Percentiles rank a stretch among this genome's conserved stretches.
Evolutionary conservation across 2,797 vertebrate species (phyloP).

Genomic region (Sciurus vulgaris): DNA sequence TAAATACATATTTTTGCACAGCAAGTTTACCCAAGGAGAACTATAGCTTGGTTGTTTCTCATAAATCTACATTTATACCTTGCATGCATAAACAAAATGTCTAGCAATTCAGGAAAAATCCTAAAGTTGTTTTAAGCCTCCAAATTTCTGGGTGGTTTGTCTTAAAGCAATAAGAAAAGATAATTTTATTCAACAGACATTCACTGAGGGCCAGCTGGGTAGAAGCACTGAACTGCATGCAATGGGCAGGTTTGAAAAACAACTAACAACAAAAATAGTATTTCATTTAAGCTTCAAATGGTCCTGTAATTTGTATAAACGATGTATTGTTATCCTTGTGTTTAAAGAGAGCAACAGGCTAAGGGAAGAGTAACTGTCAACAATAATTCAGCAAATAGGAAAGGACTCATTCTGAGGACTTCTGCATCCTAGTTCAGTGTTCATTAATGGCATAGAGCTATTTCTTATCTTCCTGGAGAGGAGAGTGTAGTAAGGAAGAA

Average conservation of each 20-base stretch:
- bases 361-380: neutral
- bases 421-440: neutral
- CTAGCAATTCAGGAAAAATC: neutral
- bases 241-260: neutral
- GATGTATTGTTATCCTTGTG: neutral
- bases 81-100: constrained; percentile 44
- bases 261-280: neutral
- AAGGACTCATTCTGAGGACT: neutral
- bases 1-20: neutral
- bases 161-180: neutral
- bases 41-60: neutral
- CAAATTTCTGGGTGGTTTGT: neutral
- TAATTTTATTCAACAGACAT: neutral
- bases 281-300: neutral
- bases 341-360: neutral
- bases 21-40: neutral
- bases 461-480: neutral
- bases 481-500: neutral
- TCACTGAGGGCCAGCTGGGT: neutral
- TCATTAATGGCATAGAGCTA: neutral
- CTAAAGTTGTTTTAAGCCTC: neutral
- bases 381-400: neutral
- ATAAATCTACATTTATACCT: neutral
- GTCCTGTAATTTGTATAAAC: neutral
- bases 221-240: neutral